Evolutionary conservation across 2,113 vertebrate genomes (phyloP).

Genomic region (Sporophila hypoxantha): DNA sequence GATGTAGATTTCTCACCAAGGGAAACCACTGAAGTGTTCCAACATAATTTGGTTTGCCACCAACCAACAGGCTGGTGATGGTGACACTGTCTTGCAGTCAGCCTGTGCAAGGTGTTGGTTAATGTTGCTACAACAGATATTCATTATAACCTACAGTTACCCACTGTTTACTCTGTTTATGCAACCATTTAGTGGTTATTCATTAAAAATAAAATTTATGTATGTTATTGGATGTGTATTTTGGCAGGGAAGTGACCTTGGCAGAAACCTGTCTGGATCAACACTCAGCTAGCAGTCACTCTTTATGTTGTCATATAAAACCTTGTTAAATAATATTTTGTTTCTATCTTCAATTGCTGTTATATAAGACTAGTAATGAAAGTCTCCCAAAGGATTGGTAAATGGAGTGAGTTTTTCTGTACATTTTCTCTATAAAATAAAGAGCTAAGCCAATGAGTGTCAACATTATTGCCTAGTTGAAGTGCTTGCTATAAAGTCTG

Average conservation of each 20-base stretch:
- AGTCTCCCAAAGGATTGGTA: constrained; percentile 36
- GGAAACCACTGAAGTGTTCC: constrained; percentile 53
- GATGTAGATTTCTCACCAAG: constrained; percentile 37
- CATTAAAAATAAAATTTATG: constrained; percentile 79
- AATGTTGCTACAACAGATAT: constrained; percentile 63
- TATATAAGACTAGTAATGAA: constrained; percentile 63
- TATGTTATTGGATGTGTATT: constrained; percentile 72
- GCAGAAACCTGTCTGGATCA: constrained; percentile 64
- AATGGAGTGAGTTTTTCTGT: constrained; percentile 19
- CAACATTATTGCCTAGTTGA: constrained; percentile 9
- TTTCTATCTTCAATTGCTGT: constrained; percentile 62
- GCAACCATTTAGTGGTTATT: constrained; percentile 73
- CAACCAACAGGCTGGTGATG: constrained; percentile 29
- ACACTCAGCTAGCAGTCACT: constrained; percentile 58
- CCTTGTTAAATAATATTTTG: constrained; percentile 75
- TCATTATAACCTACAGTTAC: constrained; percentile 68
- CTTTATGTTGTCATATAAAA: constrained; percentile 69
- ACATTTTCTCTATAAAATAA: neutral
- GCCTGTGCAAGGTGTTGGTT: constrained; percentile 45
- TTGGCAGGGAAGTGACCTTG: constrained; percentile 67
- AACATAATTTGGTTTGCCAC: constrained; percentile 44
- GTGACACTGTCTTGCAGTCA: constrained; percentile 18
- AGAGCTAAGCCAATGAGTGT: constrained; percentile 3
- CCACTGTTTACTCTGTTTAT: constrained; percentile 73
- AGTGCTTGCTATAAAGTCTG: neutral